These are phyloP conservation scores for Martes martes DNA, from an alignment of 2,113 vertebrate genomes.

Conservation along the genomic window DNA sequence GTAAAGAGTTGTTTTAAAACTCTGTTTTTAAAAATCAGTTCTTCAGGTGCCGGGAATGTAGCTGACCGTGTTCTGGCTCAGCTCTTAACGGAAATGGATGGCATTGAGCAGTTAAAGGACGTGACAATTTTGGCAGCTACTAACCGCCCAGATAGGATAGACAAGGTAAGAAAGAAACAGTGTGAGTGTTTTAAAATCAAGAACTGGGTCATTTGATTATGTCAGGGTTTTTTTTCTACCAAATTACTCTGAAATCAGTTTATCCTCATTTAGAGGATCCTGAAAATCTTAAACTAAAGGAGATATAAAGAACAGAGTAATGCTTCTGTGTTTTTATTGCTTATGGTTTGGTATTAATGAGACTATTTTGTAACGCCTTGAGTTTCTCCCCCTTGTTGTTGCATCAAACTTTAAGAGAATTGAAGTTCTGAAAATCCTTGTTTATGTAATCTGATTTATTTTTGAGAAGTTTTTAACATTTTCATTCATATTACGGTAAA, in stretches of 20 bases:
- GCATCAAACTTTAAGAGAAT: slow-evolving; percentile 6
- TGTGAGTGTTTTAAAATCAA: background rate
- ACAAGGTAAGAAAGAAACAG: slow-evolving; percentile 89
- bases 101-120: slow-evolving; percentile 93
- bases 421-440: slow-evolving; percentile 56
- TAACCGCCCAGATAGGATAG: slow-evolving; percentile 97
- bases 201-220: slow-evolving; percentile 16
- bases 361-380: slow-evolving; percentile 21
- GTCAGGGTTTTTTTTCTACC: background rate
- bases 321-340: background rate
- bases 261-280: background rate
- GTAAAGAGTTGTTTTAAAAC: slow-evolving; percentile 3
- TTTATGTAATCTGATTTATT: slow-evolving; percentile 60
- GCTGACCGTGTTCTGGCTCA: slow-evolving; percentile 96
- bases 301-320: background rate
- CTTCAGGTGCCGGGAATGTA: slow-evolving; percentile 89
- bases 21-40: slow-evolving; percentile 78
- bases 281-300: background rate
- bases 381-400: background rate
- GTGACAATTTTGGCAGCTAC: slow-evolving; percentile 97
- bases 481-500: background rate
- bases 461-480: background rate
- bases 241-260: slow-evolving; percentile 18
- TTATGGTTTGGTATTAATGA: slow-evolving; percentile 12
- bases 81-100: slow-evolving; percentile 98